Evolutionary conservation across 92 coral and sea anemone species (phyloP).

Genomic region (Bergia puertoricense): DNA sequence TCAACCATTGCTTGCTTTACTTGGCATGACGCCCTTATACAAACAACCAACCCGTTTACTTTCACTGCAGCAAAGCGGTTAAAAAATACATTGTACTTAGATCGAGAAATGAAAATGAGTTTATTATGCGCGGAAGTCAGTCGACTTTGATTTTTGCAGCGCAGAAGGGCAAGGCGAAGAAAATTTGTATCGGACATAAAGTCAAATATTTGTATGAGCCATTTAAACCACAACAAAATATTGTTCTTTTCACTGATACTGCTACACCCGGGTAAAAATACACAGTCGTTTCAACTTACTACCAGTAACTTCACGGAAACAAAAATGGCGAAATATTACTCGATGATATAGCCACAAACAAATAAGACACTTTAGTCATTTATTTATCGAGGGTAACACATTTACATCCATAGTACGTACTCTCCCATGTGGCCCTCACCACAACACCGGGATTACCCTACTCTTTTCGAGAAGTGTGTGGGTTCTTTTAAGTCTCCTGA

Average conservation of each 20-base stretch:
- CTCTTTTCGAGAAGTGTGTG: too few species aligned
- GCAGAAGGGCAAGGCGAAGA: not conserved
- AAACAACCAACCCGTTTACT: not conserved
- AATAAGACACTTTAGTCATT: too few species aligned
- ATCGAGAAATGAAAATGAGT: not conserved
- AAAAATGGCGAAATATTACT: too few species aligned
- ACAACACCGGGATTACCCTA: too few species aligned
- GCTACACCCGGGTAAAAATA: not conserved
- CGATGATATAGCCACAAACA: too few species aligned
- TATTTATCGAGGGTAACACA: too few species aligned
- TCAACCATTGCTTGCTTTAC: not conserved
- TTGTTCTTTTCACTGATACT: too few species aligned
- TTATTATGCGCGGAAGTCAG: not conserved
- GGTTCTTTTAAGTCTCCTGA: too few species aligned
- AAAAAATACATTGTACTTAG: not conserved
- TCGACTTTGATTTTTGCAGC: not conserved
- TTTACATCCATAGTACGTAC: too few species aligned
- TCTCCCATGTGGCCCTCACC: too few species aligned
- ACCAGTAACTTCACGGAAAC: not conserved
- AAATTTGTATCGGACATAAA: not conserved
- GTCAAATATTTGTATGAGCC: not conserved
- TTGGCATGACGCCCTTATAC: not conserved
- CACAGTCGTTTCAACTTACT: not conserved
- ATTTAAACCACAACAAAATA: not conserved
- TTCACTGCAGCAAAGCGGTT: not conserved